Percentiles rank a stretch among this genome's conserved stretches.
Evolutionary conservation across 2,888 invertebrate species (phyloP).

Genomic region (Chymomyza caudatula): DNA sequence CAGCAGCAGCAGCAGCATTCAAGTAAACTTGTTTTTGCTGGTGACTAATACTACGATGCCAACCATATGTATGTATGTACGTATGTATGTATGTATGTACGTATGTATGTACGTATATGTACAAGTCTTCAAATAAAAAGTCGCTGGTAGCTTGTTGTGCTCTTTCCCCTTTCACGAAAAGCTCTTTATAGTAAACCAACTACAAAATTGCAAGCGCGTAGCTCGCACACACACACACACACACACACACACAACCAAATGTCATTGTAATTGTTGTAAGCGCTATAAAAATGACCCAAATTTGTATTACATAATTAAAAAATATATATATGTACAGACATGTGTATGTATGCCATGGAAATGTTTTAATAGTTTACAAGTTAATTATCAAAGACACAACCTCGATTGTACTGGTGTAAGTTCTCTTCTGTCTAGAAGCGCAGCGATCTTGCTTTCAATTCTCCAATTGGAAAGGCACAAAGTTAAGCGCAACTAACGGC

Average conservation of each 20-base stretch:
- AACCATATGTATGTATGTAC: not conserved
- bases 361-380: not conserved
- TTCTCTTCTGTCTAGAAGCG: no score
- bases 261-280: constrained; percentile 54
- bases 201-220: constrained; percentile 44
- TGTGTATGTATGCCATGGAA: not conserved
- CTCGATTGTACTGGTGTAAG: constrained; percentile 12
- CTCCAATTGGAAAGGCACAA: not conserved
- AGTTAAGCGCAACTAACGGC: not conserved
- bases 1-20: no score
- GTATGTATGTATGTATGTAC: constrained; percentile 14
- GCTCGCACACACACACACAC: constrained; percentile 30
- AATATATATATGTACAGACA: constrained; percentile 16
- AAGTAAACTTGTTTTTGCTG: not conserved
- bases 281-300: constrained; percentile 67
- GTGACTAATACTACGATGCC: not conserved
- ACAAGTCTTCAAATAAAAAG: not conserved
- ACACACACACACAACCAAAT: constrained; percentile 21
- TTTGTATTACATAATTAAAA: constrained; percentile 64
- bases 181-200: constrained; percentile 60
- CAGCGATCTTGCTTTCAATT: no score
- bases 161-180: constrained; percentile 66
- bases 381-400: constrained; percentile 2
- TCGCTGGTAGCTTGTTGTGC: constrained; percentile 31
- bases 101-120: constrained; percentile 4